A percentile compares a stretch with the other conserved stretches of the same genome.
These are phyloP conservation scores for Clarias pachynema DNA, from an alignment of 2,797 vertebrate species.

Conservation along the genomic window DNA sequence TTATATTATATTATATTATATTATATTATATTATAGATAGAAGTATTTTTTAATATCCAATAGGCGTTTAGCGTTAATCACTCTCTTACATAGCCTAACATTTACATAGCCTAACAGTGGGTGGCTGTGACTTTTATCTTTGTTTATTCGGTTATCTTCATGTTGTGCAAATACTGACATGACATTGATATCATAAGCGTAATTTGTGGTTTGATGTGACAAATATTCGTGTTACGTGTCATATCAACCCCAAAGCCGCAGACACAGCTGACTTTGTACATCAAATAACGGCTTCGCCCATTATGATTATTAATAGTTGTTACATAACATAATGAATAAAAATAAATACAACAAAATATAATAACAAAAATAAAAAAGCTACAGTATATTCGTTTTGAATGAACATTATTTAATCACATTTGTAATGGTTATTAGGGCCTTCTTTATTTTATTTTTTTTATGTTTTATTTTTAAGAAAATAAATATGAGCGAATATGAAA, in stretches of 20 bases:
- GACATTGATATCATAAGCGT: neutral
- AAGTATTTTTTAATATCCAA: neutral
- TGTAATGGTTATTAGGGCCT: neutral
- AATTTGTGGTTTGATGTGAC: slow-evolving; percentile 13
- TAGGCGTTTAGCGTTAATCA: neutral
- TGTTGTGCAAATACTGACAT: neutral
- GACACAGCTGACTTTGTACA: neutral
- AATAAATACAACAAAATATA: neutral
- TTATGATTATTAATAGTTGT: neutral
- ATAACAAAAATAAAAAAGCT: neutral
- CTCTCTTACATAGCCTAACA: neutral
- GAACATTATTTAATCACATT: neutral
- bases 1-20: too few relatives aligned
- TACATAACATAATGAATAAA: neutral
- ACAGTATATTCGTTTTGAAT: too few relatives aligned
- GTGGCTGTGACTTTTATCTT: neutral
- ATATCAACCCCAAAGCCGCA: slow-evolving; percentile 7
- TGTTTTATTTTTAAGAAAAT: neutral
- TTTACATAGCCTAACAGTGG: neutral
- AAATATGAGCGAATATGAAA: neutral
- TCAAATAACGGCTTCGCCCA: neutral
- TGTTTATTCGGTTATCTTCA: neutral
- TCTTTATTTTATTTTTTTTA: neutral
- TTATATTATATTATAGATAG: neutral
- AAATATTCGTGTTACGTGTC: slow-evolving; percentile 17